Conservation (phyloP, 2,888 invertebrate species). For the Parnassius smintheus region DNA sequence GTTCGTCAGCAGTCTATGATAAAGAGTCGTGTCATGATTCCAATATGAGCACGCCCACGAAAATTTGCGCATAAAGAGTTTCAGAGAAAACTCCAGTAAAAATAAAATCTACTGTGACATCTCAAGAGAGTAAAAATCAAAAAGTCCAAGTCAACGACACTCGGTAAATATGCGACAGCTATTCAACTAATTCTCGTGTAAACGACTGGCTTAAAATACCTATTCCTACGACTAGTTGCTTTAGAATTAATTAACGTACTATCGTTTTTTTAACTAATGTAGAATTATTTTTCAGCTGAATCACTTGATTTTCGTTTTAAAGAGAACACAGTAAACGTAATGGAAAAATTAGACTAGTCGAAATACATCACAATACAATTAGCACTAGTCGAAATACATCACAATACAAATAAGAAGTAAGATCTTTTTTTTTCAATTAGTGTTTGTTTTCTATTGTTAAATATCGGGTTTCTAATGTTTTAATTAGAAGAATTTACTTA, state of each 20-base stretch:
- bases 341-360: constrained; percentile 53
- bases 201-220: constrained; percentile 53
- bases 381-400: constrained; percentile 53
- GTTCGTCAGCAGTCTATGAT: neutral
- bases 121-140: constrained; percentile 34
- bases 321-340: constrained; percentile 45
- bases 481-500: too few relatives aligned
- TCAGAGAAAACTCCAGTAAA: constrained; percentile 25
- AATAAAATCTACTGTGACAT: constrained; percentile 31
- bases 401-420: constrained; percentile 53
- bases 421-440: constrained; percentile 8
- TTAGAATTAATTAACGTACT: neutral
- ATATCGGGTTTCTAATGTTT: too few relatives aligned
- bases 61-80: neutral
- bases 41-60: neutral
- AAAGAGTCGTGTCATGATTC: neutral
- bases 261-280: neutral
- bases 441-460: neutral
- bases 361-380: constrained; percentile 65
- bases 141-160: constrained; percentile 30
- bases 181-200: constrained; percentile 44
- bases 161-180: constrained; percentile 35
- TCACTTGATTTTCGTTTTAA: constrained; percentile 30
- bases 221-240: constrained; percentile 29
- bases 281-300: constrained; percentile 36